Base-by-base conservation (phyloP, 2,113 vertebrate genomes). In the Lepus americanus region DNA sequence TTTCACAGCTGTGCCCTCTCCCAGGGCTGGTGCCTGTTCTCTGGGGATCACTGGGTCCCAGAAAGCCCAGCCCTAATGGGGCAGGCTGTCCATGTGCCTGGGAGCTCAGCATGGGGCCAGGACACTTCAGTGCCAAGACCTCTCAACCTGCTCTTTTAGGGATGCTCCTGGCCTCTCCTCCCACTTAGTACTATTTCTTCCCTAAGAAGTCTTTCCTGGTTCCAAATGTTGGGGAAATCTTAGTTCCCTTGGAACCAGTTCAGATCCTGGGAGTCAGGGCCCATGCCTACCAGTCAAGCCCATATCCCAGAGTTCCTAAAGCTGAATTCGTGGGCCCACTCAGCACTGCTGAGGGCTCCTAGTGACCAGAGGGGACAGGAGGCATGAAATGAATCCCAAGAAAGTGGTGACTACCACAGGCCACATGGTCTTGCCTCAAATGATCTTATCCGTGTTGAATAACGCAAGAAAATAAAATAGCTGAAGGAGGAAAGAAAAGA, bases 1-100 rank as follows among this genome's bases (percentile, higher is more conserved):
- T 92, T 97, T 96, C 96, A 96, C 98, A 98, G 98, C 99, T 99
- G 98, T 95, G 97, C 36, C 93, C 97, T 97, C 97, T 97, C 91
- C 95, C 90, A 87, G 98, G 98, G 98, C 98, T 96, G 96, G 82
- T 96, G 94, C 96, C 97, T 98, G 81, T 92, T 96, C 89, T 95
- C 95, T 14, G 51, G 96, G 98, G 98, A 96, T 90, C 95, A 87
- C n/a, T 27, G 70, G 51, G 67, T 94, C 84, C 89, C 25, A 0
- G 22, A 78, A 72, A 61, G 77, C 69, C 33, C 2, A 19, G 67
- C 27, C 70, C 39, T 79, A 1, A 49, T 9, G 23, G 69, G 19
- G 27, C 10, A 73, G 73, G 33, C 70, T 61, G 69, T 49, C 1
- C 5, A 44, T 0, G 1, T 31, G 25, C 49, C 44, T 27, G 2